Evolutionary conservation across 2,797 vertebrate genomes (phyloP).

Genomic region (Luscinia luscinia): DNA sequence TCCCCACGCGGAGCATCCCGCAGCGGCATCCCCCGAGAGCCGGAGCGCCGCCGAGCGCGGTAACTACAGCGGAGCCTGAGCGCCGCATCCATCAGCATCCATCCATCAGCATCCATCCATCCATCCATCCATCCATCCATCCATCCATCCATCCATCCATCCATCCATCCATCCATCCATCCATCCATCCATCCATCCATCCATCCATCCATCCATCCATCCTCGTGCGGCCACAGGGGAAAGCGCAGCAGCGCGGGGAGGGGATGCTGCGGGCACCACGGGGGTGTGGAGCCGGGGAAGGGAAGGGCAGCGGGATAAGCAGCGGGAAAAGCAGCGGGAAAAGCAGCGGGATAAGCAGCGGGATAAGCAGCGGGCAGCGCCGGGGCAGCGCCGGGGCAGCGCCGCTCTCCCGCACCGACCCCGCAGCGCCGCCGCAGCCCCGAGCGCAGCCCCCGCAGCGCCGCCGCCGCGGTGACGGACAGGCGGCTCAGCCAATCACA

Average conservation of each 20-base stretch:
- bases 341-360: too few relatives aligned
- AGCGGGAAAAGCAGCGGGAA: too few relatives aligned
- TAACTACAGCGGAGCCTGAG: fast-evolving
- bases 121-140: not conserved
- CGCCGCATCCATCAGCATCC: not conserved
- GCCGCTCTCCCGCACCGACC: not conserved
- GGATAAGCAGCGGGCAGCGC: fast-evolving
- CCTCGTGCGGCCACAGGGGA: not conserved
- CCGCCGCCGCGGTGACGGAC: not conserved
- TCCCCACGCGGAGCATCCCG: not conserved
- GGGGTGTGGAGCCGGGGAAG: not conserved
- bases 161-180: too few relatives aligned
- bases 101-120: too few relatives aligned
- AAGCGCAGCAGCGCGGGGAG: not conserved
- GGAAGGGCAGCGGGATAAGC: too few relatives aligned
- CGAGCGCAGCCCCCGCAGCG: not conserved
- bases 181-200: not conserved
- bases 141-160: too few relatives aligned
- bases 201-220: too few relatives aligned
- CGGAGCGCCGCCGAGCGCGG: fast-evolving
- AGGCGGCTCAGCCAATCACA: not conserved
- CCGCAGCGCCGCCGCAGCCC: not conserved
- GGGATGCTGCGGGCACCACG: not conserved
- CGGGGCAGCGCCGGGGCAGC: too few relatives aligned
- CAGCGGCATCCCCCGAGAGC: fast-evolving